Evolutionary conservation across 1,140 invertebrate species (phyloP).

Genomic region (Gryon sp.): DNA sequence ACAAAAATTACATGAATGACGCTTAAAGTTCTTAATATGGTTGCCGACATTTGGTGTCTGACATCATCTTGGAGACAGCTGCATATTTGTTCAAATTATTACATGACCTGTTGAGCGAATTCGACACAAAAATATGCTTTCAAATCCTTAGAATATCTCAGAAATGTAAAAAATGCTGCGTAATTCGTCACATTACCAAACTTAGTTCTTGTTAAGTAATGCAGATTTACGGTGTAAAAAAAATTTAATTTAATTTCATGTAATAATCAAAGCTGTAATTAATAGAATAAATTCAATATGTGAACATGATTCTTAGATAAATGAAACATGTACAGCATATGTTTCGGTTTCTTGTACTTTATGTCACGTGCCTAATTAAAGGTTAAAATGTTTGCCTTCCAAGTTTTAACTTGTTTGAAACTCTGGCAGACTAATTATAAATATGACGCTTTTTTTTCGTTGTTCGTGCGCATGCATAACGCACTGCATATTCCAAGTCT

Average conservation of each 20-base stretch:
- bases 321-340: too few relatives aligned
- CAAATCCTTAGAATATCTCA: too few relatives aligned
- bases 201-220: too few relatives aligned
- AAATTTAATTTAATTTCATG: too few relatives aligned
- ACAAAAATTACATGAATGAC: conserved; percentile 36
- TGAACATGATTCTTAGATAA: too few relatives aligned
- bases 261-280: too few relatives aligned
- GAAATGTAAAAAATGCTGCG: too few relatives aligned
- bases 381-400: conserved; percentile 7
- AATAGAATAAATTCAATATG: too few relatives aligned
- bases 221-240: too few relatives aligned
- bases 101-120: conserved; percentile 24
- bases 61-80: conserved; percentile 54
- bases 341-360: too few relatives aligned
- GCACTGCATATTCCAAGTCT: conserved; percentile 21
- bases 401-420: conserved; percentile 16
- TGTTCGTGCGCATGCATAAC: conserved; percentile 9
- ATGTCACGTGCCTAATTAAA: neutral
- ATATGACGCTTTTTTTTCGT: neutral
- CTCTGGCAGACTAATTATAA: conserved; percentile 20
- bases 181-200: too few relatives aligned
- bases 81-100: conserved; percentile 48
- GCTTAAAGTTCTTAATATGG: conserved; percentile 4
- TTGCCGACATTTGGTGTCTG: conserved; percentile 32
- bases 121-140: too few relatives aligned